Conservation (phyloP, 2,888 invertebrate species). For the Magallana nippona region DNA sequence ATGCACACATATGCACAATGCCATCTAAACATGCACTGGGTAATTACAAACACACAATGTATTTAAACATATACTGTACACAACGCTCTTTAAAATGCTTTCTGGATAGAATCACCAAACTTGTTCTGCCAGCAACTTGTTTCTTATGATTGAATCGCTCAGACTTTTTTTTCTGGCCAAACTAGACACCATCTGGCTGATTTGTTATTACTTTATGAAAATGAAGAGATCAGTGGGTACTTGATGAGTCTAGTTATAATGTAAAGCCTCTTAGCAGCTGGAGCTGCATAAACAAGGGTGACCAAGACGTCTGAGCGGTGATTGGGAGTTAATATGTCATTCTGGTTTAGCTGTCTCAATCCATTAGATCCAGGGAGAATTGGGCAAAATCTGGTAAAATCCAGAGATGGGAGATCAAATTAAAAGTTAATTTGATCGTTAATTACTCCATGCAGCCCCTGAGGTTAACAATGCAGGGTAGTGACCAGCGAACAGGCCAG, state of each 20-base stretch:
- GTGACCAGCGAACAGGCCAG: no score
- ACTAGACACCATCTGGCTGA: no score
- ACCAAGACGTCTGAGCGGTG: background rate
- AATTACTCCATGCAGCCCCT: background rate
- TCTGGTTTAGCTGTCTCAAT: background rate
- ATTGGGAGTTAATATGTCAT: conserved; percentile 4
- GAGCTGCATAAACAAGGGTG: background rate
- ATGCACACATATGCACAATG: background rate
- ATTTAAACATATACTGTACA: background rate
- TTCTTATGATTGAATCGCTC: no score
- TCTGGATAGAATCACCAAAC: background rate
- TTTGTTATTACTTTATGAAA: no score
- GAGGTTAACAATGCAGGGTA: no score
- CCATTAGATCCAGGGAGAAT: background rate
- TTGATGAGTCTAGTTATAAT: background rate
- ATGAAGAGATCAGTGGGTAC: no score
- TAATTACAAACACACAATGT: background rate
- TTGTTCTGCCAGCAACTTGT: background rate
- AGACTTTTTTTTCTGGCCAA: no score
- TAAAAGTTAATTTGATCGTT: background rate
- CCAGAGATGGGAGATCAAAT: no score
- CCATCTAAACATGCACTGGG: background rate
- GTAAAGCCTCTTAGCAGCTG: no score
- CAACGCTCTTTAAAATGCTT: no score
- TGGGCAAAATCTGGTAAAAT: background rate